These are phyloP conservation scores for Chrysolina haemoptera DNA, from an alignment of 2,888 invertebrate species.

Conservation along the genomic window DNA sequence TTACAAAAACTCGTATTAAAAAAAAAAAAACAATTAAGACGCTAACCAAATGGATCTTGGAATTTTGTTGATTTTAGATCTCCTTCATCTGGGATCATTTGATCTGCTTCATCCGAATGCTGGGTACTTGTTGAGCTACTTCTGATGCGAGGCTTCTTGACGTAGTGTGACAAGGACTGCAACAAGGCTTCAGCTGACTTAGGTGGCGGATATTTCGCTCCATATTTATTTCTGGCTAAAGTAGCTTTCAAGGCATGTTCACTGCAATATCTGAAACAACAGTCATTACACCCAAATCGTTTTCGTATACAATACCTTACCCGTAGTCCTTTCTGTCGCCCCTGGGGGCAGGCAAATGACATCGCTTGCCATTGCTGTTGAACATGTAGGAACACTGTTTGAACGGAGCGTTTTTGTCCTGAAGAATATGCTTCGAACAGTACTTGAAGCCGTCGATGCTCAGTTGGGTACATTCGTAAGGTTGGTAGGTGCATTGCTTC, in stretches of 20 bases:
- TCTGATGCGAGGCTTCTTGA: conserved; percentile 67
- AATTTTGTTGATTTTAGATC: conserved; percentile 69
- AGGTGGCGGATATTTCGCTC: conserved; percentile 75
- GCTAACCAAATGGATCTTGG: conserved; percentile 76
- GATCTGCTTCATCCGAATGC: conserved; percentile 61
- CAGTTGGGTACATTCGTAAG: conserved; percentile 79
- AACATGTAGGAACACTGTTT: conserved; percentile 84
- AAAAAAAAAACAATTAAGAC: too few species aligned
- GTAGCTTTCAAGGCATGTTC: conserved; percentile 80
- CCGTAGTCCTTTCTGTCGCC: conserved; percentile 80
- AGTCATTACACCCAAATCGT: neutral
- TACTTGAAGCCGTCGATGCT: conserved; percentile 82
- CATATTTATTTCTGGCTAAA: conserved; percentile 75
- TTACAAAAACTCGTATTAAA: conserved; percentile 29
- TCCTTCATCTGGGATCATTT: conserved; percentile 68
- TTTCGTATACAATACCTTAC: conserved; percentile 61
- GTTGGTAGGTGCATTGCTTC: conserved; percentile 75
- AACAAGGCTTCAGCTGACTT: conserved; percentile 79
- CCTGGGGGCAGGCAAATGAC: conserved; percentile 84
- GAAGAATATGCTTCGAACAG: conserved; percentile 87
- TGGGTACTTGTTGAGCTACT: conserved; percentile 58
- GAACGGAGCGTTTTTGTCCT: conserved; percentile 88
- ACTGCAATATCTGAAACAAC: conserved; percentile 75
- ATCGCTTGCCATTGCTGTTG: conserved; percentile 80
- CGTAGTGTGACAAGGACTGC: conserved; percentile 78